phyloP scores from a whole-genome alignment of 2,113 vertebrate genomes.

The Perccottus glenii region DNA sequence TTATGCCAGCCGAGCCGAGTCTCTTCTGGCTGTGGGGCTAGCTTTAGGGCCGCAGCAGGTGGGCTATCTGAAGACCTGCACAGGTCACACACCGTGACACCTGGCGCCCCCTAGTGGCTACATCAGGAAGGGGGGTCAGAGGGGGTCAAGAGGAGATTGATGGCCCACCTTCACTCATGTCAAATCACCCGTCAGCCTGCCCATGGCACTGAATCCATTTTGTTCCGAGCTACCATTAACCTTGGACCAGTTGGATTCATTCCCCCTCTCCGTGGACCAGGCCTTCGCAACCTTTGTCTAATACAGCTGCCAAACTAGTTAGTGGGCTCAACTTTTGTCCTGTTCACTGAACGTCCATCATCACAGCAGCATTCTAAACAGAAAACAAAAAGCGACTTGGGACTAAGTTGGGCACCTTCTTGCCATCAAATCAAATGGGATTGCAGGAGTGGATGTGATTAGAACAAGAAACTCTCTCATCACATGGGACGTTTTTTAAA shows the following conservation, averaged over 20 bases:
- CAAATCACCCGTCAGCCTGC: conserved; percentile 81
- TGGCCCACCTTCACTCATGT: conserved; percentile 75
- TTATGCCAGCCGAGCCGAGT: conserved; percentile 63
- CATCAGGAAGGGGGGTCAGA: conserved; percentile 53
- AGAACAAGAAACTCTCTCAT: neutral
- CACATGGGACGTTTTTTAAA: too few species aligned
- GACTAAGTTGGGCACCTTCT: neutral
- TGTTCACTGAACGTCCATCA: conserved; percentile 39
- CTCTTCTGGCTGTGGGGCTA: conserved; percentile 52
- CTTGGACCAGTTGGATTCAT: conserved; percentile 81
- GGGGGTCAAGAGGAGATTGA: conserved; percentile 73
- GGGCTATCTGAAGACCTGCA: conserved; percentile 64
- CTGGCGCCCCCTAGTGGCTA: conserved; percentile 65
- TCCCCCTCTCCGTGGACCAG: conserved; percentile 65
- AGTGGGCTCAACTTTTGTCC: conserved; percentile 64
- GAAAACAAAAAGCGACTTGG: conserved; percentile 27
- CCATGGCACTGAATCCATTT: conserved; percentile 81
- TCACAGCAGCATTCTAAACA: conserved; percentile 36
- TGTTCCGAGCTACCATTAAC: conserved; percentile 81
- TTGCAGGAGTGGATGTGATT: neutral
- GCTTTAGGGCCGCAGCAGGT: conserved; percentile 69
- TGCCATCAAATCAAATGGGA: conserved; percentile 3
- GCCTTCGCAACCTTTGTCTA: conserved; percentile 67
- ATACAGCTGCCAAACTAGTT: conserved; percentile 66
- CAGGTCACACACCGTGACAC: conserved; percentile 66